phyloP scores from a whole-genome alignment of 2,888 invertebrate species.

The Cosmia pyralina region DNA sequence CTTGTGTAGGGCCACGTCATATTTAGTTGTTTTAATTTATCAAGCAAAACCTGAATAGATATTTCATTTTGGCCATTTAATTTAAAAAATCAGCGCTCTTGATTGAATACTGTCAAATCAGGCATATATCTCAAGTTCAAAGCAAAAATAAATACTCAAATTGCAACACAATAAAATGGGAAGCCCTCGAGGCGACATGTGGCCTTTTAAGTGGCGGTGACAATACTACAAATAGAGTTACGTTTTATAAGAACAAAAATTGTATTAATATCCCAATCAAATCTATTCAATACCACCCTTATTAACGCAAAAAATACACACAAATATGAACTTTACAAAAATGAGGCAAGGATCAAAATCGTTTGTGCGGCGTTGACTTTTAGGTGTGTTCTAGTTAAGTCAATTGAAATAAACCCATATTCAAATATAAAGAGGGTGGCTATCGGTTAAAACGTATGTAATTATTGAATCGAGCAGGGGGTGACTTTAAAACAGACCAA shows the following conservation, averaged over 20 bases:
- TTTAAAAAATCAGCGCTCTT: constrained; percentile 2
- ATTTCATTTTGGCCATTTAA: too few species aligned
- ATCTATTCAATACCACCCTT: constrained; percentile 70
- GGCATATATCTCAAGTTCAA: constrained; percentile 51
- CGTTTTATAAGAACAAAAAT: constrained; percentile 84
- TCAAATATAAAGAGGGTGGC: constrained; percentile 85
- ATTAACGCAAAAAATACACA: constrained; percentile 38
- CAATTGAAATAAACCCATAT: constrained; percentile 87
- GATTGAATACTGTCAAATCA: constrained; percentile 54
- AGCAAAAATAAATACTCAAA: constrained; percentile 73
- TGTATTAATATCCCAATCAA: constrained; percentile 79
- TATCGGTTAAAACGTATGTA: constrained; percentile 89
- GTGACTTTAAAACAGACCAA: constrained; percentile 79
- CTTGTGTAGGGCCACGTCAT: too few species aligned
- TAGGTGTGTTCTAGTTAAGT: constrained; percentile 74
- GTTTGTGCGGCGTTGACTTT: constrained; percentile 8
- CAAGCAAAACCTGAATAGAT: too few species aligned
- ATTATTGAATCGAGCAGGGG: constrained; percentile 84
- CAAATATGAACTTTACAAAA: constrained; percentile 37
- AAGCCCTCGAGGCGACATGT: constrained; percentile 89
- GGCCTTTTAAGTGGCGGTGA: constrained; percentile 89
- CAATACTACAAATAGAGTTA: constrained; percentile 89
- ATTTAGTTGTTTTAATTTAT: too few species aligned
- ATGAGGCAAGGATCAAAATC: constrained; percentile 52
- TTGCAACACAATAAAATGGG: constrained; percentile 81